Conservation (phyloP, 2,797 vertebrate genomes). For the Hypotaenidia okinawae region DNA sequence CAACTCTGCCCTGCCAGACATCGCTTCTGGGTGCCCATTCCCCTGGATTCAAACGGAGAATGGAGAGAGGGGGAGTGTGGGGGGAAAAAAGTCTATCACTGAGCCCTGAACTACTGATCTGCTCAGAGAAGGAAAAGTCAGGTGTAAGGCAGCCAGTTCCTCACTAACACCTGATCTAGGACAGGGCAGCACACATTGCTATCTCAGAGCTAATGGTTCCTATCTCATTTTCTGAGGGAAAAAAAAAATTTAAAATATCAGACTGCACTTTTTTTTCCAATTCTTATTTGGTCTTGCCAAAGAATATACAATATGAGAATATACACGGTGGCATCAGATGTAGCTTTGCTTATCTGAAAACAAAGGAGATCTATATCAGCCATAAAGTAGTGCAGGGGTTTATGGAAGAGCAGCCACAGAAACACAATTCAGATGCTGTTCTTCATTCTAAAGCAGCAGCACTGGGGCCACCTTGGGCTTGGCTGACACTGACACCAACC, state of each 20-base stretch:
- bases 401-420: neutral
- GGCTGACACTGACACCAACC: neutral
- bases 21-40: neutral
- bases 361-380: neutral
- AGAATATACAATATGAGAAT: neutral
- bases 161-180: neutral
- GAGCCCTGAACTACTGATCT: neutral
- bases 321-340: neutral
- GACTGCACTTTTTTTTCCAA: neutral
- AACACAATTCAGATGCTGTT: neutral
- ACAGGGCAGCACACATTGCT: neutral
- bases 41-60: rapidly evolving
- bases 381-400: neutral
- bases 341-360: neutral
- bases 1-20: neutral
- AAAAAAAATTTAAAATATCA: neutral
- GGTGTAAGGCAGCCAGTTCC: neutral
- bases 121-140: neutral
- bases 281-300: neutral
- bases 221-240: neutral
- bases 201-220: neutral
- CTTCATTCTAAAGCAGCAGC: neutral
- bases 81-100: neutral
- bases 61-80: rapidly evolving
- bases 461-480: neutral